Evolutionary conservation across 1,140 invertebrate species (phyloP).

Genomic region (Metopolophium dirhodum): DNA sequence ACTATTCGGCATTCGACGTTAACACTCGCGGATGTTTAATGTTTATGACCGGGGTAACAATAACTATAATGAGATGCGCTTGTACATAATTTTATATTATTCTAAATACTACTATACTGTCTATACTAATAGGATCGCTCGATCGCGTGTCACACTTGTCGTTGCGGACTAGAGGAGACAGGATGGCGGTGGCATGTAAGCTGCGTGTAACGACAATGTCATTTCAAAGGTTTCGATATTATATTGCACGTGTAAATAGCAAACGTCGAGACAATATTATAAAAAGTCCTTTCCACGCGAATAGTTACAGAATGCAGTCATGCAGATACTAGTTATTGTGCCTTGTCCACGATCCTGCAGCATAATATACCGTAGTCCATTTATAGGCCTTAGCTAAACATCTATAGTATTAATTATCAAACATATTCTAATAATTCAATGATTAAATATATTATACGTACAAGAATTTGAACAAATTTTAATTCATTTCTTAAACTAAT

Average conservation of each 20-base stretch:
- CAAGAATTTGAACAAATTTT: neutral
- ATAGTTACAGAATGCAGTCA: neutral
- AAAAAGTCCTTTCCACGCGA: neutral
- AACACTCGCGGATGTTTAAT: neutral
- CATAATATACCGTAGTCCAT: neutral
- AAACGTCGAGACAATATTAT: neutral
- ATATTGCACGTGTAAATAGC: neutral
- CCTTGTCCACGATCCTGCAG: neutral
- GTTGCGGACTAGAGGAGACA: neutral
- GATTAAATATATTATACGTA: neutral
- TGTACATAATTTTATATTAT: neutral
- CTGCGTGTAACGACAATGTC: neutral
- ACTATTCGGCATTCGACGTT: neutral
- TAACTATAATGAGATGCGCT: neutral
- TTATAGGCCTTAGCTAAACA: neutral
- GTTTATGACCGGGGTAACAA: neutral
- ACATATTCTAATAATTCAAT: neutral
- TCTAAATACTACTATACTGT: neutral
- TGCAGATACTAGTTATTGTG: neutral
- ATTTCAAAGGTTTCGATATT: constrained; percentile 16
- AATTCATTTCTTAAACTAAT: neutral
- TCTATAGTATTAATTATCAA: neutral
- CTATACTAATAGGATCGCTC: neutral
- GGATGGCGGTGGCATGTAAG: neutral
- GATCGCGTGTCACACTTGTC: neutral